A percentile compares a stretch with the other conserved stretches of the same genome.
Conservation (phyloP, 2,113 vertebrate genomes). For the Austrofundulus limnaeus region DNA sequence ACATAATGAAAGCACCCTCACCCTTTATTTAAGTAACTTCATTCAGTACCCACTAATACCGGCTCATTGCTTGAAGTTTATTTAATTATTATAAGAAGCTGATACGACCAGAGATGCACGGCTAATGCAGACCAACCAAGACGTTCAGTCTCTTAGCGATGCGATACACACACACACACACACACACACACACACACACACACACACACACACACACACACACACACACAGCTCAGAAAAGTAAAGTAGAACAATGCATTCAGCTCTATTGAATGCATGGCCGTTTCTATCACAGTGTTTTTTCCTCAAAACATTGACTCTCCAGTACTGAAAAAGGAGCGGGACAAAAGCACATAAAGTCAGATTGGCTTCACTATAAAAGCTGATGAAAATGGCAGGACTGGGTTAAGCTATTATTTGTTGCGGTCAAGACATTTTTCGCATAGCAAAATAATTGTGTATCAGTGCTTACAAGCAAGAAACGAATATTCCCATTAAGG, state of each 20-base stretch:
- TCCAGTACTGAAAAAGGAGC: background rate
- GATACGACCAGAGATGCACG: conserved; percentile 9
- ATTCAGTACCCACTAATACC: conserved; percentile 56
- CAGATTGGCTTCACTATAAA: conserved; percentile 13
- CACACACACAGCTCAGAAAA: conserved; percentile 40
- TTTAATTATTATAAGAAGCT: conserved; percentile 43
- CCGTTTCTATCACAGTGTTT: too few species aligned
- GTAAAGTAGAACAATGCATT: conserved; percentile 29
- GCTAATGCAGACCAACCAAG: conserved; percentile 11
- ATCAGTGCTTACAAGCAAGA: conserved; percentile 22
- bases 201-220: too few species aligned
- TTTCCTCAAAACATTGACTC: too few species aligned
- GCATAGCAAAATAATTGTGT: conserved; percentile 16
- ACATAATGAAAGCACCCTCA: conserved; percentile 25
- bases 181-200: too few species aligned
- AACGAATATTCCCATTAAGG: conserved; percentile 33
- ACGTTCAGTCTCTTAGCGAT: conserved; percentile 8
- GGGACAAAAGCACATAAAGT: conserved; percentile 5
- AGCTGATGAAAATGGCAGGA: conserved; percentile 4
- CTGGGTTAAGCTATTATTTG: background rate
- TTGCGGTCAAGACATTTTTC: conserved; percentile 8
- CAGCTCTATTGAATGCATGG: conserved; percentile 2
- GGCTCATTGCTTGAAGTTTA: conserved; percentile 64
- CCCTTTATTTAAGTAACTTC: conserved; percentile 23
- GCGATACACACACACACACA: too few species aligned